phyloP scores from a whole-genome alignment of 2,113 vertebrate species.

The Ranitomeya variabilis region DNA sequence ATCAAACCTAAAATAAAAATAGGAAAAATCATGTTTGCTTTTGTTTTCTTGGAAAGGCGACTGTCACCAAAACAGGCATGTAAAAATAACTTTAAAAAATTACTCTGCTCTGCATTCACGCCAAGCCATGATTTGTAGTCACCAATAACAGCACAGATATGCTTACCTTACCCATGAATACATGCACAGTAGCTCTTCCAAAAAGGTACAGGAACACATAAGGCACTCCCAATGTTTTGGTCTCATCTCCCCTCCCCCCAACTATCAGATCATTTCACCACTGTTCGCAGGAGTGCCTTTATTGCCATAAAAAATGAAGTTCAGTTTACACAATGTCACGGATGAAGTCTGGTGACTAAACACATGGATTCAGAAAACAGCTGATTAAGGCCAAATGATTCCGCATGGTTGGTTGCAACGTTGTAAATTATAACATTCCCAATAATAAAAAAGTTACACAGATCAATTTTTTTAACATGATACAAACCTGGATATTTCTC shows the following conservation, averaged over 20 bases:
- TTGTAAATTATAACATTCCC: constrained; percentile 29
- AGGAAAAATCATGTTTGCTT: not conserved
- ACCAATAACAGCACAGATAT: constrained; percentile 9
- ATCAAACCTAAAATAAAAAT: not conserved
- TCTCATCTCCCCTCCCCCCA: not conserved
- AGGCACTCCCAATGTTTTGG: constrained; percentile 34
- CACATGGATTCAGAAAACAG: constrained; percentile 12
- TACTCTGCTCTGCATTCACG: not conserved
- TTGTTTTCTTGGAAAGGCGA: not conserved
- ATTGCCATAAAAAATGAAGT: constrained; percentile 48
- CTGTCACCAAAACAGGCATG: not conserved
- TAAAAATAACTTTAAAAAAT: not conserved
- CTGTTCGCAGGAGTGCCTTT: constrained; percentile 48
- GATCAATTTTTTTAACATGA: constrained; percentile 10
- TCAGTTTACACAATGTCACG: constrained; percentile 45
- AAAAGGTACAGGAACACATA: constrained; percentile 2
- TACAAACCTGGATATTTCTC: constrained; percentile 35
- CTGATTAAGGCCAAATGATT: constrained; percentile 38
- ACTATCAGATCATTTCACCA: constrained; percentile 35
- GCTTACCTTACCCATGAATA: not conserved
- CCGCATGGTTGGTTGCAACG: not conserved
- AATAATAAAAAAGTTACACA: constrained; percentile 30
- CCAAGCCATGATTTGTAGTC: not conserved
- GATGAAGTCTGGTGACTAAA: constrained; percentile 36
- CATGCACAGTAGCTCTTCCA: not conserved